Base-by-base conservation (phyloP, 2,888 invertebrate species). In the Adelphocoris suturalis region DNA sequence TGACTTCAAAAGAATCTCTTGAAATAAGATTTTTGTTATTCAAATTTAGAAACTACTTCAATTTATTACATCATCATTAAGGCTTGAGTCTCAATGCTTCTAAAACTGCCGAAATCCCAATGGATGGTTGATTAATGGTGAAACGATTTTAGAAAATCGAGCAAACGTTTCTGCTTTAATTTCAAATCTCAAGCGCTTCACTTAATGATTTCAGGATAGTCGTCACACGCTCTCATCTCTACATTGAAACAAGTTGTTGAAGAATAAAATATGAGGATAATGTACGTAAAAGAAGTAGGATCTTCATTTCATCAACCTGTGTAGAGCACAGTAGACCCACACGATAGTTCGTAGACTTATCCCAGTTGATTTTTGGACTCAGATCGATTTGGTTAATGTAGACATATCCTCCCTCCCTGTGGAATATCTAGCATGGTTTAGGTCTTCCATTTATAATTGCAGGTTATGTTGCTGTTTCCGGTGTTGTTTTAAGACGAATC, bases 191-290 rank as follows among this genome's bases (percentile, higher is more conserved):
- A 68, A 23, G 23, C 68, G 13, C 68, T 68, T 68, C 68, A 68
- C 23, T 68, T 68, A 13, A 68, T 68, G 68, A 46, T 86, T 86
- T 47, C 86, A 86, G 86, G 76, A 47, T 86, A 68, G 47, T 52
- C 19, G 47, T 86, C 46, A 86, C 68, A 23, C 86, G 68, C 75
- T 47, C 86, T 16, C 86, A 52, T 52, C 86, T 48, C 47, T 86
- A 68, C 86, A 75, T 75, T 75, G 86, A 86, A 86, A 86, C 86
- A 37, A 86, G 86, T 76, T 86, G 86, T 68, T 86, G 86, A 86
- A 86, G 75, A 68, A 19, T 52, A 46, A 37, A 37, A 46, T 16
- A n/a, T 61, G 61, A 61, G 61, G 61, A 61, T 61, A 61, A 68
- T 68, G 68, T 68, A 23, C 23, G 68, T 68, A 68, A 68, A 12